Evolutionary conservation across 2,888 invertebrate genomes (phyloP), one percentile per base, ranked within the genome.

Genomic region (Cephalotes varians): DNA sequence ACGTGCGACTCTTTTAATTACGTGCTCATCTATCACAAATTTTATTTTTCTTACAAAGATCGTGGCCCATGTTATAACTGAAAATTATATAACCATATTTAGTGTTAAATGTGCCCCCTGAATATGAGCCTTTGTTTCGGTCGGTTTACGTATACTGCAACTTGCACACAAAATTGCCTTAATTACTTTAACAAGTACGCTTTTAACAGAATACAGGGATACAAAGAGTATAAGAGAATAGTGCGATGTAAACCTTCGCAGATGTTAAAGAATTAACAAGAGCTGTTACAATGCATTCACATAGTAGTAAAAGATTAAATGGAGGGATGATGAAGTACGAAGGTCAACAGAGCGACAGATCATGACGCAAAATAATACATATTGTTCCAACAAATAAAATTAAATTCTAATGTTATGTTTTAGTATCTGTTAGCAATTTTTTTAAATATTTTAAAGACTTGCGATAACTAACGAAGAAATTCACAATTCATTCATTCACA

Each of bases 111-210:
- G 28, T 25, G 37, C 37, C 3, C 18, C 10, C 31, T 31, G 31
- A 73, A 62, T 62, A 62, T 62, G 31, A 18, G 51, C 28, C 49
- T 76, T 76, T 65, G 65, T 76, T 76, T 76, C 51, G 37, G 49
- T 65, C n/a, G 65, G 34, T 49, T 65, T 37, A 25, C 58, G 37
- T 37, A 49, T 37, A 37, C 37, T 37, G 21, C 34, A 74, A 34
- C 34, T 10, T 34, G n/a, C n/a, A 37, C 37, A 25, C 65, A n/a
- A 65, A 76, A 76, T 76, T 64, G 64, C 64, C 74, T 74, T 64
- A 64, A 74, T 74, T 76, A 76, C 37, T 76, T 76, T 65, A 76
- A 76, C 51, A 76, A 65, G 76, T 51, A 28, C 37, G 76, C 76
- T 76, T 65, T 76, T 65, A 65, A 51, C 25, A n/a, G 64, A 18